Evolutionary conservation across 2,113 vertebrate genomes (phyloP), one percentile per base, ranked within the genome.

Genomic region (Papio anubis): DNA sequence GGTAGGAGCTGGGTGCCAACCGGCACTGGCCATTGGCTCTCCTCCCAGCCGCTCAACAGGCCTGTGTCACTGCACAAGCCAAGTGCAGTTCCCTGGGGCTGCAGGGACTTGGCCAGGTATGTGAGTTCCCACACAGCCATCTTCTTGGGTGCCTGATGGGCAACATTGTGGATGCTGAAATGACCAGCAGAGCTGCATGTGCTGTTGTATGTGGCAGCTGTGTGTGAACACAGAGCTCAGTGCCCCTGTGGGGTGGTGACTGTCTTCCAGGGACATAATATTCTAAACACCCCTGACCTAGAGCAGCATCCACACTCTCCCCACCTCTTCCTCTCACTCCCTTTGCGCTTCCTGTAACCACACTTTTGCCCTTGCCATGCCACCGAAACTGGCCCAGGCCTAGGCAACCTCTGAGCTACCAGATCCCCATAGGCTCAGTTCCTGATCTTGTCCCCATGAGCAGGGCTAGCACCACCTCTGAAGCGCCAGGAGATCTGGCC

Each of bases 231-330:
- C 43, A 45, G 64, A 73, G 52, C 35, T 17, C 9, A 13, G 40
- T 7, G 2, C 30, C 40, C 25, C 40, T 4, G 30, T 13, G 10
- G 79, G 61, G 50, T 40, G 18, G n/a, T 68, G 59, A 81, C 78
- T 8, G 18, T 8, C 45, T 81, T 43, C 32, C 16, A 17, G 21
- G 3, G 27, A 52, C 25, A 5, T 52, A 64, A 64, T 64, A 6
- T 64, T 30, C 27, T 64, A 14, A 68, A 35, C 66, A 68, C 66
- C 32, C 14, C 32, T 35, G 57, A 27, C 57, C 0, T 10, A 35
- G 32, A 59, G 27, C 0, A 8, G 59, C 3, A 5, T 20, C 20
- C 1, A 6, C 1, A 9, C 12, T 5, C 23, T 9, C 21, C 20
- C 72, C 16, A 23, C 30, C 16, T 5, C 55, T 21, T 14, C 30